Base-by-base conservation (phyloP, 2,113 vertebrate genomes). In the Accipiter virgatus region DNA sequence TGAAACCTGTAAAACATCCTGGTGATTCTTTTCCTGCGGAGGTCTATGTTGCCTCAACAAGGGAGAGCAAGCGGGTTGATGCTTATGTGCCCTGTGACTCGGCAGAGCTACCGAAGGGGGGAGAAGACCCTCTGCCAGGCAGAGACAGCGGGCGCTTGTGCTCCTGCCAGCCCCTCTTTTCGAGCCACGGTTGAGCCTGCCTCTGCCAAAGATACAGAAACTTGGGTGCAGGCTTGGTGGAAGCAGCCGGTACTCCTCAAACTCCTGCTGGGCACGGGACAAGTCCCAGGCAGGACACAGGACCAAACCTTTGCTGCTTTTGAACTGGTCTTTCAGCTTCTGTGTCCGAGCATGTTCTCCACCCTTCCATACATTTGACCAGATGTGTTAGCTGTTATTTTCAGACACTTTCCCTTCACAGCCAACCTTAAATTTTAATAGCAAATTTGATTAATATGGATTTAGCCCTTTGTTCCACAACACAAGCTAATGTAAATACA, bases 41-140 rank as follows among this genome's bases (percentile, higher is more conserved):
- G 10, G 3, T 53, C 32, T 52, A 3, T 0, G 0, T 20, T 73
- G 16, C 6, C 19, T 65, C 38, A 52, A 2, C 23, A 17, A 50
- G n/a, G 14, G 22, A 6, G 13, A 36, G 5, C 10, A 50, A 52
- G 12, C 2, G 70, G 17, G 20, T 52, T 29, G n/a, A 20, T 36
- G 32, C 10, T 27, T 9, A 13, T 9, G 10, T 59, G 53, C 20
- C n/a, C 38, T 59, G 7, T 61, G 53, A 63, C 12, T 7, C 34
- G 23, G 13, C 13, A 67, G 58, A 53, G 21, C 4, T 58, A 9
- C n/a, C 34, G 18, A 62, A 40, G 36, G 0, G 5, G 20, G 8
- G 1, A 40, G 27, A 81, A 73, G 29, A 16, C 13, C 2, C 26
- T 59, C 11, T 18, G 36, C 11, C 13, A 43, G n/a, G 16, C 21